Percentiles rank a stretch among this genome's conserved stretches.
Conservation (phyloP, 2,797 vertebrate species). For the Ptychadena robeensis region DNA sequence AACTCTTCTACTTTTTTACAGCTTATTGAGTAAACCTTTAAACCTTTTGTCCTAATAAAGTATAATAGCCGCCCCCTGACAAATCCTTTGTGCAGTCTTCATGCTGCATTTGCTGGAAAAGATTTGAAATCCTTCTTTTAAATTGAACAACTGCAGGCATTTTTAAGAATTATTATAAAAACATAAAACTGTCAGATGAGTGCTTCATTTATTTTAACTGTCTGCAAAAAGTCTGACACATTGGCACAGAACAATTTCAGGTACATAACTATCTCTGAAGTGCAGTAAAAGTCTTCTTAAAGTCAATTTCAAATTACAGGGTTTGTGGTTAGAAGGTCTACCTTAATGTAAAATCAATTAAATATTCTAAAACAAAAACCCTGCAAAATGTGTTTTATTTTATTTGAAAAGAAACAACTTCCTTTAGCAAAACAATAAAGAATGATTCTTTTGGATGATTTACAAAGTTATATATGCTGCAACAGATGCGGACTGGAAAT, state of each 20-base stretch:
- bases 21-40: background rate
- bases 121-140: background rate
- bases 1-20: background rate
- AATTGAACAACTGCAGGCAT: background rate
- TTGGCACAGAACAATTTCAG: conserved; percentile 25
- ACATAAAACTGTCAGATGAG: conserved; percentile 30
- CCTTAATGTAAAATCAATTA: conserved; percentile 31
- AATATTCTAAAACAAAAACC: background rate
- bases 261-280: conserved; percentile 14
- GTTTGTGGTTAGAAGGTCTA: conserved; percentile 4
- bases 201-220: conserved; percentile 40
- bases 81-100: background rate
- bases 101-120: background rate
- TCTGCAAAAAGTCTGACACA: background rate
- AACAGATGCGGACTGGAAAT: background rate
- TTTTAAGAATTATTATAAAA: conserved; percentile 22
- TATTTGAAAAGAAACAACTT: background rate
- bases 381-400: conserved; percentile 8
- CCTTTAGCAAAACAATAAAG: background rate
- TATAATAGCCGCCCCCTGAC: background rate
- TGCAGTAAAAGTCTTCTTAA: conserved; percentile 18
- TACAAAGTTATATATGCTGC: background rate
- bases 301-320: background rate
- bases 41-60: background rate
- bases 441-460: background rate